These are phyloP conservation scores for Bradypus variegatus DNA, from an alignment of 2,797 vertebrate species.

Conservation along the genomic window DNA sequence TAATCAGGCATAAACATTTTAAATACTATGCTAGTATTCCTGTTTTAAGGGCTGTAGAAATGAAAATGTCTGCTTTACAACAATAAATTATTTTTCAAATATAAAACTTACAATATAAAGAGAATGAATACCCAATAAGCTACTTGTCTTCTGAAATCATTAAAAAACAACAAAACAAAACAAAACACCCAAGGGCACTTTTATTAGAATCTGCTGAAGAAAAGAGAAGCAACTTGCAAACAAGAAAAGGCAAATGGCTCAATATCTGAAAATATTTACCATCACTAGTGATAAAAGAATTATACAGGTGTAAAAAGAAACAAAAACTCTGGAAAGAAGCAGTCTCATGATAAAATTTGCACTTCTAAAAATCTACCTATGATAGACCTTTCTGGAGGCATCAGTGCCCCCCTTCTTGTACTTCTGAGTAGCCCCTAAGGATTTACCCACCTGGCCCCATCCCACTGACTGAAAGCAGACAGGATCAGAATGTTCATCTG, in stretches of 20 bases:
- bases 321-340: background rate
- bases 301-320: background rate
- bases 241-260: background rate
- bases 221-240: background rate
- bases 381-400: background rate
- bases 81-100: conserved; percentile 10
- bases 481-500: background rate
- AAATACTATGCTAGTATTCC: background rate
- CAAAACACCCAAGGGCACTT: background rate
- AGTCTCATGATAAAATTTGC: background rate
- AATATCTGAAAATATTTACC: background rate
- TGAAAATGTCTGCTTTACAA: background rate
- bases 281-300: background rate
- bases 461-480: background rate
- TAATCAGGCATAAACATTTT: background rate
- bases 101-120: background rate
- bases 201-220: background rate
- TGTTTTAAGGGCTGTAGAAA: conserved; percentile 12
- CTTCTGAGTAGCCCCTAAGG: background rate
- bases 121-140: background rate
- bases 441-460: background rate
- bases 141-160: background rate
- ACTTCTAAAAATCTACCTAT: background rate
- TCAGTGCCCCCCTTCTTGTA: background rate
- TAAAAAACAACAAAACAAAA: background rate